A percentile compares a stretch with the other conserved stretches of the same genome.
These are phyloP conservation scores for Macaria liturata DNA, from an alignment of 2,888 invertebrate species.

Conservation along the genomic window DNA sequence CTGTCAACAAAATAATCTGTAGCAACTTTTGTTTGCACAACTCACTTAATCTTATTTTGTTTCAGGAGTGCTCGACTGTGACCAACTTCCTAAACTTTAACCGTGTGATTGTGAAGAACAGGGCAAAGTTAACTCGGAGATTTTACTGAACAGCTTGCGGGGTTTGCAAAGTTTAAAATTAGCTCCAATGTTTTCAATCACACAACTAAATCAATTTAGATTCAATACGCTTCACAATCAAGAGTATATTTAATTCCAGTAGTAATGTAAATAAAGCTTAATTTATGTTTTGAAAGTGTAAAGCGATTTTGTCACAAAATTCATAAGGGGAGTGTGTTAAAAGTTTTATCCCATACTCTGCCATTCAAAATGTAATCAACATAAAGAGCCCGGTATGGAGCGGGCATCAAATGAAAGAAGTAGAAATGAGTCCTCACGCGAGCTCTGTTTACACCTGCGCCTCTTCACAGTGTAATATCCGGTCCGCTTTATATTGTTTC, in stretches of 20 bases:
- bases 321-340: background rate
- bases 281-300: too few relatives aligned
- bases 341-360: constrained; percentile 1
- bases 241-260: too few relatives aligned
- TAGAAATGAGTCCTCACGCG: constrained; percentile 57
- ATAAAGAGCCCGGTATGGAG: constrained; percentile 16
- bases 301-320: too few relatives aligned
- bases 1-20: constrained; percentile 56
- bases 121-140: too few relatives aligned
- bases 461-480: constrained; percentile 76
- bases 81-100: background rate
- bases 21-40: constrained; percentile 18
- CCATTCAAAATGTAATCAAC: constrained; percentile 23
- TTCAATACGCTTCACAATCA: too few relatives aligned
- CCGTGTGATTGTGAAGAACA: background rate
- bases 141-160: too few relatives aligned
- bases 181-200: too few relatives aligned
- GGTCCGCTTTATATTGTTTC: constrained; percentile 73
- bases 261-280: too few relatives aligned
- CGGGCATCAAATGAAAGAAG: constrained; percentile 58
- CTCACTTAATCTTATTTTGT: constrained; percentile 17
- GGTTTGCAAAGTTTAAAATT: too few relatives aligned
- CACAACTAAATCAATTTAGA: too few relatives aligned
- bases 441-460: constrained; percentile 69
- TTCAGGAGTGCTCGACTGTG: constrained; percentile 3